phyloP scores from a whole-genome alignment of 2,113 vertebrate genomes.

The Illadopsis cleaveri region DNA sequence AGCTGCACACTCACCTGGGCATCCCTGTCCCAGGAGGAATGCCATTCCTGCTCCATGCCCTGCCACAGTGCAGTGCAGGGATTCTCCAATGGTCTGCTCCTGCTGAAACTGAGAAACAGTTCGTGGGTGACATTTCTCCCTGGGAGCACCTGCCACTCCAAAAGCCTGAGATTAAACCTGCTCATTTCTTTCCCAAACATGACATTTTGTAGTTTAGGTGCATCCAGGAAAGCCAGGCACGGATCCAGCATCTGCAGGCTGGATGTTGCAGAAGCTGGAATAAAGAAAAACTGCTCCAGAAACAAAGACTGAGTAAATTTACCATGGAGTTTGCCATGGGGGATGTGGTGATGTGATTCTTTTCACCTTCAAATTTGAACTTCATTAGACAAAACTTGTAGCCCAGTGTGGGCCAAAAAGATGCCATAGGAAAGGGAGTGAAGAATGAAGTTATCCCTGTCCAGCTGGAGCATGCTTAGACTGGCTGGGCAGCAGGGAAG shows the following conservation, averaged over 20 bases:
- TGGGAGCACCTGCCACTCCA: fast-evolving
- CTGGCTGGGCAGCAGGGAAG: neutral
- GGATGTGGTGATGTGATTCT: neutral
- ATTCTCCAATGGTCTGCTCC: neutral
- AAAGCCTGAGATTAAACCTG: neutral
- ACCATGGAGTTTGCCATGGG: fast-evolving
- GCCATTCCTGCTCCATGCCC: neutral
- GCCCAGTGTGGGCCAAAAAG: neutral
- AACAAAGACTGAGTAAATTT: neutral
- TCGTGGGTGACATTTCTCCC: neutral
- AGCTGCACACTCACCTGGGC: neutral
- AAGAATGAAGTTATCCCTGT: neutral
- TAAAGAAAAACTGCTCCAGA: neutral
- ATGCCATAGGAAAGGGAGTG: neutral
- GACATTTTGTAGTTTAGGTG: neutral
- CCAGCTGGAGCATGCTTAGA: neutral
- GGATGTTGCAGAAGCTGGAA: neutral
- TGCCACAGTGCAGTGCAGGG: neutral
- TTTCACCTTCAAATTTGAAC: neutral
- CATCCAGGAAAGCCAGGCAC: neutral
- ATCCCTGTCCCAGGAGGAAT: neutral
- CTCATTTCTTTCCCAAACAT: neutral
- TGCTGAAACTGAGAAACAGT: neutral
- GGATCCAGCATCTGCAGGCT: neutral
- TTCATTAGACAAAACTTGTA: neutral